A percentile compares a stretch with the other conserved stretches of the same genome.
Evolutionary conservation across 2,797 vertebrate species (phyloP).

Genomic region (Pseudochirops cupreus): DNA sequence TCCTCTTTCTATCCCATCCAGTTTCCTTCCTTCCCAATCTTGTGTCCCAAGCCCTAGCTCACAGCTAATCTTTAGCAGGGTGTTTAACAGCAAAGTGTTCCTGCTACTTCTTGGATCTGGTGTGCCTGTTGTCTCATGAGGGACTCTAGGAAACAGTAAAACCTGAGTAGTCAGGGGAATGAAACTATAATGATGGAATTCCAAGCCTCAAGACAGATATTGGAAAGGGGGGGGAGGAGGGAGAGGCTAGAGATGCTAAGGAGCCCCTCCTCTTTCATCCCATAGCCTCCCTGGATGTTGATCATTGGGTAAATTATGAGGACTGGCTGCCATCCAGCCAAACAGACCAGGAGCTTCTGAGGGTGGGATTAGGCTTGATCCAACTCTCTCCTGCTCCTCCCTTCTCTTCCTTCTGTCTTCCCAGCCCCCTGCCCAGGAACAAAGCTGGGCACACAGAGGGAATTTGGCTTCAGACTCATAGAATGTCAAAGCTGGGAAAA

Average conservation of each 20-base stretch:
- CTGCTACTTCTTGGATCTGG: not conserved
- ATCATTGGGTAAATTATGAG: not conserved
- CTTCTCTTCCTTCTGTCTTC: not conserved
- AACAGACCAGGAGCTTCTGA: not conserved
- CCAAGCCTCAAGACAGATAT: too few relatives aligned
- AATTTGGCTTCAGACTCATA: not conserved
- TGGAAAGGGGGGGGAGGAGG: rapidly evolving
- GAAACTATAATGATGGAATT: not conserved
- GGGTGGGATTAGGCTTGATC: not conserved
- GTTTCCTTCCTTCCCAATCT: not conserved
- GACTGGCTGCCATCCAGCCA: not conserved
- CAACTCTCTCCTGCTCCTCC: rapidly evolving
- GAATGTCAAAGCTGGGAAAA: too few relatives aligned
- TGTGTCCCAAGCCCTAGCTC: not conserved
- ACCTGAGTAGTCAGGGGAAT: not conserved
- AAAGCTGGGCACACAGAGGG: not conserved
- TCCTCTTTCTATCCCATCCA: not conserved
- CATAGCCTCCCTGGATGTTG: not conserved
- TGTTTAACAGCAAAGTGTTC: not conserved
- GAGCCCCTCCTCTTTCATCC: too few relatives aligned
- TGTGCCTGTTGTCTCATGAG: not conserved
- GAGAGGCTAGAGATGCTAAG: not conserved
- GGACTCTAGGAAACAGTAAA: not conserved
- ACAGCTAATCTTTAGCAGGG: not conserved
- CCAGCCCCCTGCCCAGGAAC: not conserved